Conservation (phyloP, 2,797 vertebrate genomes). For the Arctocebus calabarensis region DNA sequence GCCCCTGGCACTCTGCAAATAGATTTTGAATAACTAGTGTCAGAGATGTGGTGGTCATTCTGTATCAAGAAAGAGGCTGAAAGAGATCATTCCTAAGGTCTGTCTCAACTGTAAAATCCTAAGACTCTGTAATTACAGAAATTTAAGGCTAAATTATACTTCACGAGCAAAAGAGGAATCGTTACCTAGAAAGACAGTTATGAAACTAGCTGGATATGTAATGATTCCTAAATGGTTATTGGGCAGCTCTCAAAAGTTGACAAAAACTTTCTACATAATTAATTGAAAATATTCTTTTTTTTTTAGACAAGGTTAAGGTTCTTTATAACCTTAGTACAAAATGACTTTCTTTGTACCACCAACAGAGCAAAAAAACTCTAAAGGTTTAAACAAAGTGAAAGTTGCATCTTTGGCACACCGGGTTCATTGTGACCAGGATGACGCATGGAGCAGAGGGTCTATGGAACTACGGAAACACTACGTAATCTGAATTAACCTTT, state of each 20-base stretch:
- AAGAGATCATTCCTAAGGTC: slow-evolving; percentile 60
- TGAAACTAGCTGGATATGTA: not conserved
- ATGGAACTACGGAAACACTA: not conserved
- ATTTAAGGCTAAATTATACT: slow-evolving; percentile 22
- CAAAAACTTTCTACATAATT: not conserved
- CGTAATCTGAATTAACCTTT: not conserved
- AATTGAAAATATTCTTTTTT: not conserved
- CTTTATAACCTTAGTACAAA: not conserved
- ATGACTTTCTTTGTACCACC: not conserved
- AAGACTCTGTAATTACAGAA: slow-evolving; percentile 65
- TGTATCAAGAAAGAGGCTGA: slow-evolving; percentile 1
- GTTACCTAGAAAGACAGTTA: slow-evolving; percentile 49
- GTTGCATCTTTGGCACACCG: not conserved
- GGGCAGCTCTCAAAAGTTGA: slow-evolving; percentile 9
- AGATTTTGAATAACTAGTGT: slow-evolving; percentile 73
- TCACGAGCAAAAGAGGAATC: not conserved
- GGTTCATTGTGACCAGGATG: not conserved
- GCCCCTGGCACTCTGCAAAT: slow-evolving; percentile 50
- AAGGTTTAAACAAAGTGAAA: not conserved
- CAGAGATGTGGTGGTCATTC: not conserved
- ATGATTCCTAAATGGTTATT: not conserved
- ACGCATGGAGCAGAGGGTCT: not conserved
- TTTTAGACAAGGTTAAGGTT: slow-evolving; percentile 1
- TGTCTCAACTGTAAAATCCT: slow-evolving; percentile 42
- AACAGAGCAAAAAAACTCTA: not conserved